Evolutionary conservation across 2,797 vertebrate genomes (phyloP), one percentile per base, ranked within the genome.

Genomic region (Platalea minor): DNA sequence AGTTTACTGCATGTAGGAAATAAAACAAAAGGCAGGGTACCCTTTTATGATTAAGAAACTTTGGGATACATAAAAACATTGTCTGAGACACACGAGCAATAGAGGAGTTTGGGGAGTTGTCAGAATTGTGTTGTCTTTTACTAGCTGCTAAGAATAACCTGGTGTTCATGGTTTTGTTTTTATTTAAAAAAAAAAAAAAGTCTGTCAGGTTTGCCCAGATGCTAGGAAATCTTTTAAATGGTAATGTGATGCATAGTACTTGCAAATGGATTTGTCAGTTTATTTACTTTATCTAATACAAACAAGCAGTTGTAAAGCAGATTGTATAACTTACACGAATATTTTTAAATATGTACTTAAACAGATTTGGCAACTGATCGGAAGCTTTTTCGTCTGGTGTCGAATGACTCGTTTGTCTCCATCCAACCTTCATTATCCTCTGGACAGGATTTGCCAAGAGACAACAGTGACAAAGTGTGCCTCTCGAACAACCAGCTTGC

Each of bases 391-490:
- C 99, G 98, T 98, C 98, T 99, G 89, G 98, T 99, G 95, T 99
- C 99, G 97, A 99, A 99, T 37, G 99, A 99, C 97, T 99, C 99
- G 54, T 99, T 99, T 97, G 98, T 99, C 95, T 99, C 99, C 97
- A 98, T 99, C 98, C 99, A 99, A 97, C 99, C 99, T n/a, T 99
- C 99, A 5, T 98, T 99, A 91, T 99, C 99, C 72, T 97, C 99
- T 96, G 99, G 99, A 92, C 99, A 99, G 56, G 99, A 99, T 97
- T 97, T 99, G 88, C 98, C 98, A 93, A 97, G 98, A 96, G 99
- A 99, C 96, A 97, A 96, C 46, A 97, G 96, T 83, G 98, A 98
- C 96, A 98, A 97, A 98, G 98, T 97, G 79, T 99, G 99, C 93
- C 97, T 98, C 92, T 92, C 95, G 35, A 98, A 96, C 86, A 98